These are phyloP conservation scores for Drosophila gaucha DNA, from an alignment of 2,888 invertebrate genomes.

Conservation along the genomic window DNA sequence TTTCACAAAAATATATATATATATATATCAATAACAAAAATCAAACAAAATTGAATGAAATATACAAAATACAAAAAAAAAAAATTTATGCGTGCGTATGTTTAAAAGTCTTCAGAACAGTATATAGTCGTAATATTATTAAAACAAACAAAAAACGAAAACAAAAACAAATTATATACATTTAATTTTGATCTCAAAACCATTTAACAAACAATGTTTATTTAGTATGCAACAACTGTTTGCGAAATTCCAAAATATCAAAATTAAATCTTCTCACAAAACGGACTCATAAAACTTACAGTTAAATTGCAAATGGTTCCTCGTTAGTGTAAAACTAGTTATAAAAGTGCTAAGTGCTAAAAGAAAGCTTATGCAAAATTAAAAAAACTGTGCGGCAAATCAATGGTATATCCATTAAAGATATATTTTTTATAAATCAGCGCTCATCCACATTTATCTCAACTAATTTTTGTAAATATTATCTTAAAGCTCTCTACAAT, in stretches of 20 bases:
- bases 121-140: slow-evolving; percentile 70
- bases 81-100: slow-evolving; percentile 34
- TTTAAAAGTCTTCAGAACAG: slow-evolving; percentile 61
- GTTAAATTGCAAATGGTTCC: slow-evolving; percentile 81
- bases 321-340: slow-evolving; percentile 81
- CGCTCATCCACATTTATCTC: slow-evolving; percentile 53
- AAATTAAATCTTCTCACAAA: slow-evolving; percentile 65
- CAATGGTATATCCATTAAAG: slow-evolving; percentile 16
- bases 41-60: slow-evolving; percentile 59
- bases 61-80: slow-evolving; percentile 37
- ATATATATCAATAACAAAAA: slow-evolving; percentile 20
- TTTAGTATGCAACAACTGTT: slow-evolving; percentile 61
- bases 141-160: slow-evolving; percentile 14
- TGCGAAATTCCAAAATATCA: slow-evolving; percentile 75
- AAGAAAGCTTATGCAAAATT: slow-evolving; percentile 7
- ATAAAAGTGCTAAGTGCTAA: slow-evolving; percentile 64
- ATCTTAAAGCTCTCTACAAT: slow-evolving; percentile 45
- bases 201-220: slow-evolving; percentile 55
- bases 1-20: slow-evolving; percentile 8
- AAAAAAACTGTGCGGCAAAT: slow-evolving; percentile 18
- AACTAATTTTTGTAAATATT: slow-evolving; percentile 54
- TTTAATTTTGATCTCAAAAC: slow-evolving; percentile 82
- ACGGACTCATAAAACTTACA: slow-evolving; percentile 52
- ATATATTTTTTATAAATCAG: slow-evolving; percentile 55
- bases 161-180: slow-evolving; percentile 48